A percentile compares a stretch with the other conserved stretches of the same genome.
Conservation (phyloP, 2,888 invertebrate genomes). For the Maniola hyperantus region DNA sequence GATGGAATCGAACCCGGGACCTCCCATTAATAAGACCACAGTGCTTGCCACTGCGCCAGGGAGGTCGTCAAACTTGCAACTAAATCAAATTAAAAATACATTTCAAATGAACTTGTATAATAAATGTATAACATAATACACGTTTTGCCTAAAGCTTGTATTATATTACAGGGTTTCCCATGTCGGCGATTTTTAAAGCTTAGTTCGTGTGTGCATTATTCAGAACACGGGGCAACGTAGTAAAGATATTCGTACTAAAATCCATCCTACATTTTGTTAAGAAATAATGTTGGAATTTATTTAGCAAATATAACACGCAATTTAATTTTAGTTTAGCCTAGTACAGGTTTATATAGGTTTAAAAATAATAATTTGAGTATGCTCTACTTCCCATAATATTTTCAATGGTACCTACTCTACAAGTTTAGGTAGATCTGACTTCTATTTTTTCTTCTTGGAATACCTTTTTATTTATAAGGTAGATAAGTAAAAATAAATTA, state of each 20-base stretch:
- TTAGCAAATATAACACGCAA: background rate
- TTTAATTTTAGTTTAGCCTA: no score
- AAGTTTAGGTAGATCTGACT: no score
- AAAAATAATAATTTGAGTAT: no score
- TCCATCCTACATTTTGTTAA: conserved; percentile 28
- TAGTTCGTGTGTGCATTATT: conserved; percentile 29
- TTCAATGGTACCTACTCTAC: no score
- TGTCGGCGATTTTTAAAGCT: conserved; percentile 35
- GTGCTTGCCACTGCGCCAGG: no score
- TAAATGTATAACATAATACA: background rate
- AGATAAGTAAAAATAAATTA: no score
- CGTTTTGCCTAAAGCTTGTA: conserved; percentile 19
- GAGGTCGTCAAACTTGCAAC: conserved; percentile 5
- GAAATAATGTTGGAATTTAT: conserved; percentile 18
- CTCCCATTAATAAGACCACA: no score
- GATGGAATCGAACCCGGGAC: no score
- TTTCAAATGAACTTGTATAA: conserved; percentile 20
- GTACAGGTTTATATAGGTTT: no score
- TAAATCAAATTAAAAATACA: conserved; percentile 30
- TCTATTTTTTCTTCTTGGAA: no score
- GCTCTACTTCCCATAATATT: no score
- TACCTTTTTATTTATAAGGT: no score
- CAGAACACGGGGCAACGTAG: conserved; percentile 27
- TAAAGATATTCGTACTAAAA: conserved; percentile 14
- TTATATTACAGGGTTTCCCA: conserved; percentile 33